phyloP scores from a whole-genome alignment of 2,797 vertebrate species.

The Phrynocephalus forsythii region DNA sequence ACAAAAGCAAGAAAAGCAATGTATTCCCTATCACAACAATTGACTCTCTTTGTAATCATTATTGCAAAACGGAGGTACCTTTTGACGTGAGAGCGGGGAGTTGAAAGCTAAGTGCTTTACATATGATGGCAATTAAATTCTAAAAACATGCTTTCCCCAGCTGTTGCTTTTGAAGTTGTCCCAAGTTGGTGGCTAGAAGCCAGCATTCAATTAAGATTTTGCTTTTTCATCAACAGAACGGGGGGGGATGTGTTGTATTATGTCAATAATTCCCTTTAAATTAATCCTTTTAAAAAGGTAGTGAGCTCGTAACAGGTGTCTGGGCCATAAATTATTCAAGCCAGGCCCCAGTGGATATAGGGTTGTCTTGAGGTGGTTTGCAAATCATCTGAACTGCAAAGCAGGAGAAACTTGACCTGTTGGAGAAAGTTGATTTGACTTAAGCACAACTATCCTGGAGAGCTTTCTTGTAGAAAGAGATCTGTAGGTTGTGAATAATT shows the following conservation, averaged over 20 bases:
- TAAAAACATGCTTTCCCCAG: slow-evolving; percentile 77
- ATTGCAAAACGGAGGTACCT: slow-evolving; percentile 67
- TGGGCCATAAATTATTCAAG: slow-evolving; percentile 71
- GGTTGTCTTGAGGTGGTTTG: slow-evolving; percentile 54
- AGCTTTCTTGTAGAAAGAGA: slow-evolving; percentile 33
- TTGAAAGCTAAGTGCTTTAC: slow-evolving; percentile 72
- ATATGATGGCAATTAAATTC: slow-evolving; percentile 78
- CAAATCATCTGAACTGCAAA: slow-evolving; percentile 63
- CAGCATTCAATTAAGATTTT: slow-evolving; percentile 80
- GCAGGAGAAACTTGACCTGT: slow-evolving; percentile 62
- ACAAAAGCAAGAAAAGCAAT: slow-evolving; percentile 47
- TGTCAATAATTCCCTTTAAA: slow-evolving; percentile 76
- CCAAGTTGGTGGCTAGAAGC: slow-evolving; percentile 75
- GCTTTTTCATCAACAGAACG: slow-evolving; percentile 77
- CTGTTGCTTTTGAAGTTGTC: slow-evolving; percentile 81
- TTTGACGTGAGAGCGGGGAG: slow-evolving; percentile 57
- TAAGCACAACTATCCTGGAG: slow-evolving; percentile 53
- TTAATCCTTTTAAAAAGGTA: slow-evolving; percentile 61
- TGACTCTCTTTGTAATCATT: slow-evolving; percentile 73
- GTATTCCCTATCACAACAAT: slow-evolving; percentile 46
- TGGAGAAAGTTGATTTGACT: slow-evolving; percentile 50
- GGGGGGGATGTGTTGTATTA: slow-evolving; percentile 64
- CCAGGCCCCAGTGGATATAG: slow-evolving; percentile 53
- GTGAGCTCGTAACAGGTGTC: slow-evolving; percentile 58
- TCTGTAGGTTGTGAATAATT: background rate